Percentiles rank a stretch among this genome's conserved stretches.
phyloP scores from a whole-genome alignment of 2,888 invertebrate genomes.

The Buathra laborator region DNA sequence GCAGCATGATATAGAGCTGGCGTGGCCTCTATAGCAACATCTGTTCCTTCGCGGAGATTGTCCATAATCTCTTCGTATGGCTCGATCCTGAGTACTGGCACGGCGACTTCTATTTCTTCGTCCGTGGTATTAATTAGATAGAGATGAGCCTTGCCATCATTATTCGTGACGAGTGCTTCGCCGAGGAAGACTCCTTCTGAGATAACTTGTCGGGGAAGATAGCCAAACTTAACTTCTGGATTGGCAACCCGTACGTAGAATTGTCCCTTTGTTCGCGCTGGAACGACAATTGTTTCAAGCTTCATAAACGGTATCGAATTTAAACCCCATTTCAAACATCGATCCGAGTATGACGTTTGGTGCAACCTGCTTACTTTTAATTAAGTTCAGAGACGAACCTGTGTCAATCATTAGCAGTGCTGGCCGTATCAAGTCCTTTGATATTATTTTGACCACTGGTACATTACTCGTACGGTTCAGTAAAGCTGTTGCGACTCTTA shows the following conservation, averaged over 20 bases:
- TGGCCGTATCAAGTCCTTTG: too few species aligned
- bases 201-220: constrained; percentile 40
- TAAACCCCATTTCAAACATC: constrained; percentile 37
- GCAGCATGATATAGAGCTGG: too few species aligned
- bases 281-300: constrained; percentile 44
- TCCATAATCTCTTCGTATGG: too few species aligned
- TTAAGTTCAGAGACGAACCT: too few species aligned
- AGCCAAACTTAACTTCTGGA: constrained; percentile 52
- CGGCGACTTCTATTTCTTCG: constrained; percentile 41
- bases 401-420: too few species aligned
- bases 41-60: too few species aligned
- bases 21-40: too few species aligned
- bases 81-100: not conserved
- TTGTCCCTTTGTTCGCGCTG: constrained; percentile 35
- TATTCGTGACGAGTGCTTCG: constrained; percentile 42
- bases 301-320: constrained; percentile 33
- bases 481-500: too few species aligned
- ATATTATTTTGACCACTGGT: too few species aligned
- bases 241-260: constrained; percentile 49
- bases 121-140: constrained; percentile 57
- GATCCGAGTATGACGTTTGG: constrained; percentile 26
- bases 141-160: constrained; percentile 53
- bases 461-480: too few species aligned
- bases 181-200: constrained; percentile 26
- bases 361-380: too few species aligned